Evolutionary conservation across 2,888 invertebrate species (phyloP), one percentile per base, ranked within the genome.

Genomic region (Lasiommata megera): DNA sequence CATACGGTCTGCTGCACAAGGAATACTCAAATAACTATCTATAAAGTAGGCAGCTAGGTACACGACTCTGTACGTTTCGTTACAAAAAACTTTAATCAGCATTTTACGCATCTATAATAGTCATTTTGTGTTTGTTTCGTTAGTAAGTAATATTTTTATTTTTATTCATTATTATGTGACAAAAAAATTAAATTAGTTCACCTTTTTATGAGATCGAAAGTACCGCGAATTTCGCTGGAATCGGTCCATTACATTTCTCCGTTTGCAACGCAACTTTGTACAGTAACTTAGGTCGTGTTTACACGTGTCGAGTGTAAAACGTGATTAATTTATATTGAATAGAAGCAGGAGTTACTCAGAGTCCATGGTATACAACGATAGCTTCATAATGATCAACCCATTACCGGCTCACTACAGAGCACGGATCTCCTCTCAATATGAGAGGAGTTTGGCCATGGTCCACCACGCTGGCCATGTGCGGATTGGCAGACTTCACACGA

Each of bases 1-100:
- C 73, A 70, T 71, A 69, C 81, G 86, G 76, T 84, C 71, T 76
- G 77, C 71, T 80, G 84, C 76, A 74, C 61, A 38, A 48, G 36
- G 36, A 50, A 59, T 41, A 23, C 23, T 23, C 5, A 34, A 34
- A 11, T 34, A 47, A 38, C 40, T 47, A 48, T 29, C 40, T 54
- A 38, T 23, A 23, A 31, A 31, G n/a, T n/a, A 31, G 9, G 43
- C 16, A 28, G n/a, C 1, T 40, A 16, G 9, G 38, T 16, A 17
- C 7, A 36, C 18, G 11, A 34, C 31, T 29, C 17, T 36, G 29
- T 40, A 31, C 31, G 17, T 54, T 50, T 48, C 12, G 29, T 47
- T n/a, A 37, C 47, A 61, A 41, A 61, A 61, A 61, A 54, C 29
- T 51, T 31, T 51, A 50, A 60, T 60, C 50, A 54, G 50, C 43